Percentiles rank a stretch among this genome's conserved stretches.
These are phyloP conservation scores for Gymnobelideus leadbeateri DNA, from an alignment of 2,113 vertebrate species.

Conservation along the genomic window DNA sequence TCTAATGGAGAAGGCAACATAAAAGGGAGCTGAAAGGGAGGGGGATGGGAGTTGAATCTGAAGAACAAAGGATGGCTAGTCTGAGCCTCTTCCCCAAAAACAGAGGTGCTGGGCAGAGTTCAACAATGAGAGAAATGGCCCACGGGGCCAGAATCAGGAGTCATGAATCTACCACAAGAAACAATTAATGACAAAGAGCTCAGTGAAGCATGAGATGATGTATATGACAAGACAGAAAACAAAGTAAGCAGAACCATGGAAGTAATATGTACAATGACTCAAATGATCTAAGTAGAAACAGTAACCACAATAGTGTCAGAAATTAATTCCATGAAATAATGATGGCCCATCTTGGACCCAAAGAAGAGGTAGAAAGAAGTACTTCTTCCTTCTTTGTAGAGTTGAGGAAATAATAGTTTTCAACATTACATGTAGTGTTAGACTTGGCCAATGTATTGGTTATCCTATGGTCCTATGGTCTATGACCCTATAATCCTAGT, in stretches of 20 bases:
- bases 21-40: not conserved
- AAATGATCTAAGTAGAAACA: not conserved
- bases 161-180: not conserved
- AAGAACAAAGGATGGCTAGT: not conserved
- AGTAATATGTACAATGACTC: not conserved
- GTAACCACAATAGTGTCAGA: not conserved
- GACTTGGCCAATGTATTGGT: not conserved
- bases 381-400: not conserved
- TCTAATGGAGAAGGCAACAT: not conserved
- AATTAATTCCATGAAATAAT: not conserved
- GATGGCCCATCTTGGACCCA: not conserved
- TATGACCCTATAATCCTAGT: not conserved
- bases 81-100: not conserved
- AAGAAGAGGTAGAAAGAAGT: not conserved
- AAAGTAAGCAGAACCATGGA: not conserved
- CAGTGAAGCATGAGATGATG: not conserved
- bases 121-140: not conserved
- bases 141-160: not conserved
- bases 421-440: not conserved
- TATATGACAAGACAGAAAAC: not conserved
- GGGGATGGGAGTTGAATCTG: not conserved
- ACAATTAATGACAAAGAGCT: not conserved
- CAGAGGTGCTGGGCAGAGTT: not conserved
- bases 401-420: not conserved
- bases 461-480: not conserved